A percentile compares a stretch with the other conserved stretches of the same genome.
Conservation (phyloP, 2,113 vertebrate species). For the Apaloderma vittatum region DNA sequence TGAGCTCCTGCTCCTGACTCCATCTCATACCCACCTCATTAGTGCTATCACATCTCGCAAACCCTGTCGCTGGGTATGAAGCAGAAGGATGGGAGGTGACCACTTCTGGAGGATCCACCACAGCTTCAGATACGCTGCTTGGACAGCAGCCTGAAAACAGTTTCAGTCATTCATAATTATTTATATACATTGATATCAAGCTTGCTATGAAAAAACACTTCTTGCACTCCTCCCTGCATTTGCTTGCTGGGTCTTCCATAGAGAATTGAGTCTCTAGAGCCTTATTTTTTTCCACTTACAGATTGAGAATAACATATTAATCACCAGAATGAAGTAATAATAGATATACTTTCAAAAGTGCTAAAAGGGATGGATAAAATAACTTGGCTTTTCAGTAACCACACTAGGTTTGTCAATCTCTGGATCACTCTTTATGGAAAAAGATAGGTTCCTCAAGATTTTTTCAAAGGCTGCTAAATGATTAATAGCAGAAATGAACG, state of each 20-base stretch:
- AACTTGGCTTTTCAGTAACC: neutral
- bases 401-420: neutral
- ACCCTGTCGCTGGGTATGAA: fast-evolving
- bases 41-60: fast-evolving
- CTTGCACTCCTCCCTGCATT: neutral
- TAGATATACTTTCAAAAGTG: neutral
- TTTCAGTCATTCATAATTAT: neutral
- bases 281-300: neutral
- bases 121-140: neutral
- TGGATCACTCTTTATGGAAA: neutral
- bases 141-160: neutral
- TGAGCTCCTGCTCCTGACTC: neutral
- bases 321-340: neutral
- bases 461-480: constrained; percentile 25
- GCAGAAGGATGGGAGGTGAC: neutral
- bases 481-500: constrained; percentile 1
- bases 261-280: neutral
- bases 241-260: neutral
- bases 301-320: neutral
- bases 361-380: neutral
- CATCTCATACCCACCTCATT: fast-evolving
- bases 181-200: neutral
- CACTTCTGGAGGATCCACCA: neutral
- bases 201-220: neutral
- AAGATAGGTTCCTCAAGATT: neutral